Base-by-base conservation (phyloP, 1,140 invertebrate genomes). In the Carcinoscorpius rotundicauda region DNA sequence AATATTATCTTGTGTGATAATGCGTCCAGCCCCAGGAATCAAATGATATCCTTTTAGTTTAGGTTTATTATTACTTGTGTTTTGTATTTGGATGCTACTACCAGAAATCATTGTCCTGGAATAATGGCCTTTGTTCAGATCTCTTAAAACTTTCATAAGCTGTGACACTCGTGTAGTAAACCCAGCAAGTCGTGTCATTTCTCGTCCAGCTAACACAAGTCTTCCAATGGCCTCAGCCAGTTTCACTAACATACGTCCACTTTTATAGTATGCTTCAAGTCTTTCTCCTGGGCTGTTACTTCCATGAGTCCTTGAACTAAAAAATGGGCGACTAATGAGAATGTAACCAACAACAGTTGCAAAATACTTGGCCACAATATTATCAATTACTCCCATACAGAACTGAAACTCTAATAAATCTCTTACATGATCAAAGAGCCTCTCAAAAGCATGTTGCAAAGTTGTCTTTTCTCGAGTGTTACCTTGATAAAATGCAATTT, bases 401-500 rank as follows among this genome's bases (percentile, higher is more conserved):
- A 97, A 89, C 69, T 87, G 85, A 79, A 98, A 98, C 72, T 90
- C 86, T 51, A 97, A 84, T 78, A 95, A 93, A 73, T 87, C 89
- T 64, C 89, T 82, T 64, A 98, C 77, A 80, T 98, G 95, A 61
- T 49, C 62, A 58, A 64, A 65, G 52, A 71, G 56, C 60, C 70
- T 66, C 51, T 66, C 52, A 55, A 71, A 68, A n/a, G 70, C 60
- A 10, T 64, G 65, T 63, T 95, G 76, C 4, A 98, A 78, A 0
- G 89, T 97, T 29, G 87, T 76, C 76, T 93, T 90, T 77, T 98
- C 96, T 52, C 91, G 83, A 58, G 82, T 80, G 72, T 93, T 94
- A 70, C 94, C 94, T 78, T 94, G 83, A 76, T 98, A 98, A 78
- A 98, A 99, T 3, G 96, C 95, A 67, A 98, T 85, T 80, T 99